Percentiles rank a stretch among this genome's conserved stretches.
Conservation (phyloP, 2,888 invertebrate species). For the Hemithea aestivaria region DNA sequence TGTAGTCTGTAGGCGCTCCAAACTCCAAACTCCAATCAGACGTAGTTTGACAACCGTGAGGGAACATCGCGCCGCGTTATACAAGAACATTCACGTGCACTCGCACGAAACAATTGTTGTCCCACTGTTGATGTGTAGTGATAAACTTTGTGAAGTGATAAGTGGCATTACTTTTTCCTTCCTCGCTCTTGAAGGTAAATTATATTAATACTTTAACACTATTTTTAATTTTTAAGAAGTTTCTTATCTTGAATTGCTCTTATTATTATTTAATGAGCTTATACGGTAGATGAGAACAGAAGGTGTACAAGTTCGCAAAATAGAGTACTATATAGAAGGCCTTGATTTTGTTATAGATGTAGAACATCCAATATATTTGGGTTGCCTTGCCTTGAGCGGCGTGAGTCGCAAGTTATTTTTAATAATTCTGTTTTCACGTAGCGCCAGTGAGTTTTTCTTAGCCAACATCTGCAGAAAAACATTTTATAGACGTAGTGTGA, state of each 20-base stretch:
- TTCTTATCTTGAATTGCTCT: too few species aligned
- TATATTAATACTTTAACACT: background rate
- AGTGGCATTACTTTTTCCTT: constrained; percentile 12
- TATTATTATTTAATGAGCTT: too few species aligned
- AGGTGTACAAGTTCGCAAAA: constrained; percentile 5
- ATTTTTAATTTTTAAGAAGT: background rate
- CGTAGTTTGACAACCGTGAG: constrained; percentile 36
- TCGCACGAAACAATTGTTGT: constrained; percentile 22
- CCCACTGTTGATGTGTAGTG: constrained; percentile 24
- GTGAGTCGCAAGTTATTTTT: constrained; percentile 69
- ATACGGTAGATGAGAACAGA: constrained; percentile 3
- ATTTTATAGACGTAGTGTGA: constrained; percentile 9
- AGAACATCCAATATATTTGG: constrained; percentile 58
- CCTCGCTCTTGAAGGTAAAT: constrained; percentile 6
- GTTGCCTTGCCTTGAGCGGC: constrained; percentile 68
- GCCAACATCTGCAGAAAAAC: constrained; percentile 27
- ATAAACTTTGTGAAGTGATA: constrained; percentile 18
- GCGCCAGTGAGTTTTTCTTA: constrained; percentile 38
- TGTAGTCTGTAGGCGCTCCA: background rate
- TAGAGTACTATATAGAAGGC: constrained; percentile 32
- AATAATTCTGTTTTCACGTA: constrained; percentile 48
- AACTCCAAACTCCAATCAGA: constrained; percentile 27
- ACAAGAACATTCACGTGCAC: constrained; percentile 16
- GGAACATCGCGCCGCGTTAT: constrained; percentile 30
- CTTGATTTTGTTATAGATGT: constrained; percentile 58